Conservation (phyloP, 2,888 invertebrate genomes). For the Tubulanus polymorphus region DNA sequence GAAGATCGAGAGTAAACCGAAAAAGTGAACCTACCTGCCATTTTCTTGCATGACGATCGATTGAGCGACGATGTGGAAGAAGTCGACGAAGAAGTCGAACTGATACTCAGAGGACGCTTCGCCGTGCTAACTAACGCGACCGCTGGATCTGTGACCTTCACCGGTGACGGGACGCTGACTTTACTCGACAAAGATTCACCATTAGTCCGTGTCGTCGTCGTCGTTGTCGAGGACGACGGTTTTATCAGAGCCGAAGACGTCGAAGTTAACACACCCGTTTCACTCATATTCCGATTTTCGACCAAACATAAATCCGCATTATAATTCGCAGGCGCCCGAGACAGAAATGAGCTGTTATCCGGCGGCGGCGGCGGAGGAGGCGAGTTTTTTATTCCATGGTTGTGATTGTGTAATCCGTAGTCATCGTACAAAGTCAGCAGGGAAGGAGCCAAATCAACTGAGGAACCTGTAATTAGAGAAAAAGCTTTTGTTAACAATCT, state of each 20-base stretch:
- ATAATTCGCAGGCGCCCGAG: no score
- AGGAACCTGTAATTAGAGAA: slow-evolving; percentile 31
- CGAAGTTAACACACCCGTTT: neutral
- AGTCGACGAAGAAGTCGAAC: slow-evolving; percentile 50
- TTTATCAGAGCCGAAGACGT: neutral
- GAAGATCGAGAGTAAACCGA: no score
- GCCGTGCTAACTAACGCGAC: slow-evolving; percentile 43
- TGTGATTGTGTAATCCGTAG: slow-evolving; percentile 25
- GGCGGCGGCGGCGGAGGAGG: no score
- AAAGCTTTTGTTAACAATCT: slow-evolving; percentile 6
- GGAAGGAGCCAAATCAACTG: slow-evolving; percentile 37
- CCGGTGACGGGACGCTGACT: no score
- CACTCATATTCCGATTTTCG: neutral
- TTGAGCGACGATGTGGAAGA: slow-evolving; percentile 42
- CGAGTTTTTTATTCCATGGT: slow-evolving; percentile 16
- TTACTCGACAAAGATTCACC: no score
- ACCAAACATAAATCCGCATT: no score
- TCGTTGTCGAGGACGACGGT: neutral
- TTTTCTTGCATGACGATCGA: slow-evolving; percentile 31
- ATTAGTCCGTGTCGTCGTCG: neutral
- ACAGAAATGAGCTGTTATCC: no score
- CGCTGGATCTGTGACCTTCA: no score
- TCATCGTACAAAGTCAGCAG: slow-evolving; percentile 38
- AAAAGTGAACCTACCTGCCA: no score
- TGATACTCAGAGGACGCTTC: slow-evolving; percentile 50